Conservation (phyloP, 2,797 vertebrate species). For the Phaenicophaeus curvirostris region DNA sequence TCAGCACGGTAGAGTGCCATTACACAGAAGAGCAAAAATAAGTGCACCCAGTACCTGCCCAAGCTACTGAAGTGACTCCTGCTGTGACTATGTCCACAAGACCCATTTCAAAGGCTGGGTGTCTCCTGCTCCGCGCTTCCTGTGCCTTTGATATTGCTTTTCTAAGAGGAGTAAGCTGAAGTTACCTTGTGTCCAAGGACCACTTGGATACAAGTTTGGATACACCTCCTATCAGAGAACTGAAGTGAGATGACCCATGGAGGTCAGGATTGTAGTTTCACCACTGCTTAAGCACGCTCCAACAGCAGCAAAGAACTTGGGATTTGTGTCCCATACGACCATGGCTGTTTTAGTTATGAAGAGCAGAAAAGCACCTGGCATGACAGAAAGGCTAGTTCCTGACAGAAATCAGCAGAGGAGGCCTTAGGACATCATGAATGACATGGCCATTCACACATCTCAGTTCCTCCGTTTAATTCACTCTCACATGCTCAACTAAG, state of each 20-base stretch:
- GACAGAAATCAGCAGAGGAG: not conserved
- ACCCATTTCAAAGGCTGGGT: not conserved
- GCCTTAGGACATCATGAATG: not conserved
- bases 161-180: not conserved
- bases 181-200: not conserved
- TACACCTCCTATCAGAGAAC: not conserved
- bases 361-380: not conserved
- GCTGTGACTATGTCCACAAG: not conserved
- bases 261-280: not conserved
- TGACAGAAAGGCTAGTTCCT: not conserved
- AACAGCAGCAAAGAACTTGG: not conserved
- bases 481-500: not conserved
- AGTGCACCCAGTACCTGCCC: not conserved
- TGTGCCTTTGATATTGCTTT: not conserved
- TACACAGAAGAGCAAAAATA: not conserved
- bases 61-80: not conserved
- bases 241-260: not conserved
- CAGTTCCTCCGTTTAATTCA: not conserved
- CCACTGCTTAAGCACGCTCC: not conserved
- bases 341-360: not conserved
- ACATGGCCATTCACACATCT: not conserved
- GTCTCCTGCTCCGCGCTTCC: not conserved
- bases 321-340: not conserved
- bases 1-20: not conserved
- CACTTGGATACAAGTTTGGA: not conserved